Conservation (phyloP, 2,797 vertebrate genomes). For the Peromyscus eremicus region DNA sequence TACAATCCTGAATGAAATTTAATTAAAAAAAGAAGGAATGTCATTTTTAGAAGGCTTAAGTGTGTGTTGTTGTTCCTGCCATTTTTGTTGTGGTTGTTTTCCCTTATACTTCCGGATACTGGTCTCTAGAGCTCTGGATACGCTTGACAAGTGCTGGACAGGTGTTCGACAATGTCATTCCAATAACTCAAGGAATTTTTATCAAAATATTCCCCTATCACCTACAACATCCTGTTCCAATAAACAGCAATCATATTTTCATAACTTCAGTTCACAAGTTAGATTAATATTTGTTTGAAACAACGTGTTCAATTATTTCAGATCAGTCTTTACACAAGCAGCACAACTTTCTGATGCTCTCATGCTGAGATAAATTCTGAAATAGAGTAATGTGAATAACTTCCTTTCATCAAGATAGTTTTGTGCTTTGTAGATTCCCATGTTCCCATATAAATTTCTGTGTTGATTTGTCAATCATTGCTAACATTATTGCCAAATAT, state of each 20-base stretch:
- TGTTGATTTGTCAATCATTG: not conserved
- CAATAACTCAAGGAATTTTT: not conserved
- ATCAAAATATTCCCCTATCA: not conserved
- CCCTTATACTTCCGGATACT: too few species aligned
- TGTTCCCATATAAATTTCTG: not conserved
- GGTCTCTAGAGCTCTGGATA: not conserved
- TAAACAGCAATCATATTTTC: not conserved
- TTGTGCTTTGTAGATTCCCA: not conserved
- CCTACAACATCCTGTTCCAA: not conserved
- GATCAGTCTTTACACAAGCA: not conserved
- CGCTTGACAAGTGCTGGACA: not conserved
- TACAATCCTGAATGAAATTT: too few species aligned
- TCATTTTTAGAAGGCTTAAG: not conserved
- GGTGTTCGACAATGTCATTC: not conserved
- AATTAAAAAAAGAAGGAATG: not conserved
- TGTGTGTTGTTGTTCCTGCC: not conserved
- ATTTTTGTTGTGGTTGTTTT: not conserved
- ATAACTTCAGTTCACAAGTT: not conserved
- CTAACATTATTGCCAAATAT: not conserved
- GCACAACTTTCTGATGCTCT: not conserved
- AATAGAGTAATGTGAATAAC: not conserved
- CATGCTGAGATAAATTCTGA: not conserved
- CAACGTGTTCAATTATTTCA: too few species aligned
- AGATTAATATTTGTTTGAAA: too few species aligned
- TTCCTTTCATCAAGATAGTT: not conserved